A percentile compares a stretch with the other conserved stretches of the same genome.
These are phyloP conservation scores for Platalea minor DNA, from an alignment of 2,797 vertebrate genomes.

Conservation along the genomic window DNA sequence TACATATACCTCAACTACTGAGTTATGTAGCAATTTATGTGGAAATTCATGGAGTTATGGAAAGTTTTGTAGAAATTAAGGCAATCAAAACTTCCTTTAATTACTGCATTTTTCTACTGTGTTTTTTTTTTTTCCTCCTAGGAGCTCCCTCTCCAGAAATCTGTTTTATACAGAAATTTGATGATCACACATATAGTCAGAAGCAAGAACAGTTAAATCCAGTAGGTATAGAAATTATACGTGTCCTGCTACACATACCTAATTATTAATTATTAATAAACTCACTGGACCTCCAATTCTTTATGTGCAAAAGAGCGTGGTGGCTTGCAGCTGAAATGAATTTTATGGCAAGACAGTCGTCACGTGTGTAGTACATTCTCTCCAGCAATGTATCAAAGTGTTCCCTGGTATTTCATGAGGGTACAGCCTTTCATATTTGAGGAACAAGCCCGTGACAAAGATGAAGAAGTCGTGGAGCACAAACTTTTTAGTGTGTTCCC, in stretches of 20 bases:
- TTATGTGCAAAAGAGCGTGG: background rate
- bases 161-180: background rate
- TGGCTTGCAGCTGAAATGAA: background rate
- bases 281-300: background rate
- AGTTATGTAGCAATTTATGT: background rate
- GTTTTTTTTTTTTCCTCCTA: background rate
- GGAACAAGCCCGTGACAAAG: background rate
- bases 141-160: slow-evolving; percentile 64
- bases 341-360: background rate
- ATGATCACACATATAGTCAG: background rate
- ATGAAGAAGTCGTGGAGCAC: background rate
- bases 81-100: background rate
- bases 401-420: background rate
- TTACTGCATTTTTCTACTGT: background rate
- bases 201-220: background rate
- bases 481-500: background rate
- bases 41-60: background rate
- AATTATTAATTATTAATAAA: background rate
- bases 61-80: background rate
- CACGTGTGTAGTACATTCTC: fast-evolving
- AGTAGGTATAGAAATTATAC: background rate
- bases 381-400: background rate
- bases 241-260: background rate
- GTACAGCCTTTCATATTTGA: background rate
- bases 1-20: background rate